phyloP scores from a whole-genome alignment of 1,140 invertebrate species.

The Anthonomus grandis region DNA sequence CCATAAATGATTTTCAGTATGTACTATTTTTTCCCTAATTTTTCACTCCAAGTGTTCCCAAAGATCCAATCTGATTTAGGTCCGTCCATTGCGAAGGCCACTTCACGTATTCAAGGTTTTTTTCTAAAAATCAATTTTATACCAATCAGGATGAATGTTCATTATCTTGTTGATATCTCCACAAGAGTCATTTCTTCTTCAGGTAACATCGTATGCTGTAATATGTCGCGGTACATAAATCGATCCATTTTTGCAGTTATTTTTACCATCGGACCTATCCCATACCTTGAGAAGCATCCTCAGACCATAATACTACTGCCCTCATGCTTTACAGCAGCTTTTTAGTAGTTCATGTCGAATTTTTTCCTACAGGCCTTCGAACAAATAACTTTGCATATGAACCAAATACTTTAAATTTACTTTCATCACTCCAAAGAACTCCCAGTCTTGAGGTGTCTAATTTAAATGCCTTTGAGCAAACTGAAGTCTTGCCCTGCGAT shows the following conservation, averaged over 20 bases:
- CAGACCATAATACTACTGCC: not conserved
- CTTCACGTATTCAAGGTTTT: not conserved
- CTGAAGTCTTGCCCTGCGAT: too few relatives aligned
- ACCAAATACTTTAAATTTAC: constrained; percentile 6
- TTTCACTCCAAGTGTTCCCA: constrained; percentile 3
- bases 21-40: too few relatives aligned
- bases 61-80: not conserved
- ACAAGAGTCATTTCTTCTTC: not conserved
- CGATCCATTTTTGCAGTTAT: constrained; percentile 3
- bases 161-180: constrained; percentile 3
- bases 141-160: not conserved
- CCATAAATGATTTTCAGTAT: too few relatives aligned
- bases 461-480: constrained; percentile 1
- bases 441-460: not conserved
- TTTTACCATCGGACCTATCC: not conserved
- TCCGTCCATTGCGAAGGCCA: not conserved
- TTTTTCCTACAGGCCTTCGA: not conserved
- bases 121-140: constrained; percentile 6
- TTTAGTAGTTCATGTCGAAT: not conserved
- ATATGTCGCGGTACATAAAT: constrained; percentile 7
- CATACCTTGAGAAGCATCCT: not conserved
- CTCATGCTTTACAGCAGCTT: not conserved
- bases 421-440: not conserved
- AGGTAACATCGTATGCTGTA: constrained; percentile 1
- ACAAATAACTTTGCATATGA: not conserved